phyloP scores from a whole-genome alignment of 1,140 invertebrate species.

The Drosophila leontia region DNA sequence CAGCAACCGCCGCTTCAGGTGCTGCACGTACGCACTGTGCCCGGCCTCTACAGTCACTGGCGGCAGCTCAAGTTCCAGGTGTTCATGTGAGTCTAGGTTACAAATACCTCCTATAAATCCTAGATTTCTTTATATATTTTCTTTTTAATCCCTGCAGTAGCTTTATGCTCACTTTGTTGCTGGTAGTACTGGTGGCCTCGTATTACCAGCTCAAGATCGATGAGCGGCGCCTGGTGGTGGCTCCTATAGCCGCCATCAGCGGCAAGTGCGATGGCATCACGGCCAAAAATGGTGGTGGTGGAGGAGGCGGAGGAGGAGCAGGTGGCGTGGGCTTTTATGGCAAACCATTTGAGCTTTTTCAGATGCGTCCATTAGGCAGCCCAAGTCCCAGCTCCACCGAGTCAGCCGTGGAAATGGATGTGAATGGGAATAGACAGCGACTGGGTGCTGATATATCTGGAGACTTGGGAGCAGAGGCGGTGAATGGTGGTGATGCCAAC shows the following conservation, averaged over 20 bases:
- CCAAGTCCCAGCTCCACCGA: constrained; percentile 45
- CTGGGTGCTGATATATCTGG: background rate
- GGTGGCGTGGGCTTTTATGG: constrained; percentile 56
- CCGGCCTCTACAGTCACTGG: constrained; percentile 89
- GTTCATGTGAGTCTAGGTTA: constrained; percentile 87
- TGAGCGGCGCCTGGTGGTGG: constrained; percentile 51
- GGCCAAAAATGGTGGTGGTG: constrained; percentile 27
- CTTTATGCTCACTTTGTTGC: constrained; percentile 68
- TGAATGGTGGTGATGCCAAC: constrained; percentile 9
- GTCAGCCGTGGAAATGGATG: constrained; percentile 15
- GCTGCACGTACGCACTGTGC: constrained; percentile 89
- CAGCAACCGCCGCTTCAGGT: constrained; percentile 84
- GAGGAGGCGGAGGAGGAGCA: background rate
- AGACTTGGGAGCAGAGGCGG: background rate
- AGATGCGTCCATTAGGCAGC: constrained; percentile 75
- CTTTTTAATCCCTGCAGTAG: constrained; percentile 49
- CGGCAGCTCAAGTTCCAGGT: constrained; percentile 90
- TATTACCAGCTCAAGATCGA: constrained; percentile 75
- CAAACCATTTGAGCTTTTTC: constrained; percentile 80
- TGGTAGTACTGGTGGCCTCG: constrained; percentile 74
- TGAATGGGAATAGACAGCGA: constrained; percentile 41
- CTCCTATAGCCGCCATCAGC: constrained; percentile 75
- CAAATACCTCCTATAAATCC: too few relatives aligned
- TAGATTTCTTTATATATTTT: background rate
- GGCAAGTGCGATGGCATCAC: constrained; percentile 63